Conservation (phyloP, 2,797 vertebrate species). For the Mallotus villosus region DNA sequence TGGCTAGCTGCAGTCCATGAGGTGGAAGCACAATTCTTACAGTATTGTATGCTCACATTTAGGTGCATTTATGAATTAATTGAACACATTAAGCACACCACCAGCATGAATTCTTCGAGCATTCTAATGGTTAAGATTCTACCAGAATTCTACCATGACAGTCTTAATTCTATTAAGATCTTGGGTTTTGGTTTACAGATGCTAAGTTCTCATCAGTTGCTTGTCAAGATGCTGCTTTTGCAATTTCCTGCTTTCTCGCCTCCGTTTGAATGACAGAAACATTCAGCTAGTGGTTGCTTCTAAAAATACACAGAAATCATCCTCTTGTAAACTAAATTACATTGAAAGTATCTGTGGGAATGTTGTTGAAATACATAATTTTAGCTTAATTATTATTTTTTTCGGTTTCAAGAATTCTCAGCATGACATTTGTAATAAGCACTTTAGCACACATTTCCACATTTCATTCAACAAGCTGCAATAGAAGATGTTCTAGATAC, state of each 20-base stretch:
- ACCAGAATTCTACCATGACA: constrained; percentile 37
- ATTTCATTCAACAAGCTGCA: not conserved
- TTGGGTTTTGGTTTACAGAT: constrained; percentile 22
- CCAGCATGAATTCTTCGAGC: constrained; percentile 43
- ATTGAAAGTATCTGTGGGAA: constrained; percentile 5
- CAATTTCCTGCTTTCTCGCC: not conserved
- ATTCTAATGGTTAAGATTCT: constrained; percentile 24
- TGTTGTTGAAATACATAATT: not conserved
- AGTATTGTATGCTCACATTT: not conserved
- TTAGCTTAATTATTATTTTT: not conserved
- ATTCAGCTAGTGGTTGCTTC: constrained; percentile 50
- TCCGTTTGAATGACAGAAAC: constrained; percentile 36
- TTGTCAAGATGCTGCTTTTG: constrained; percentile 54
- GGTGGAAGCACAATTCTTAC: not conserved
- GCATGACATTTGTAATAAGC: constrained; percentile 20
- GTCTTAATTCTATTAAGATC: constrained; percentile 56
- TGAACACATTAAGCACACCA: constrained; percentile 7
- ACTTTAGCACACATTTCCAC: constrained; percentile 14
- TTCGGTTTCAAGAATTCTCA: not conserved
- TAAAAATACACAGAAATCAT: constrained; percentile 33
- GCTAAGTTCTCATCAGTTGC: constrained; percentile 30
- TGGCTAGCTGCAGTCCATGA: not conserved
- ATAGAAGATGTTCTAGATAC: not conserved
- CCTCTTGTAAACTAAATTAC: constrained; percentile 39
- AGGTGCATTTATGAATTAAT: not conserved